These are phyloP conservation scores for Musca vetustissima DNA, from an alignment of 1,140 invertebrate genomes.

Conservation along the genomic window DNA sequence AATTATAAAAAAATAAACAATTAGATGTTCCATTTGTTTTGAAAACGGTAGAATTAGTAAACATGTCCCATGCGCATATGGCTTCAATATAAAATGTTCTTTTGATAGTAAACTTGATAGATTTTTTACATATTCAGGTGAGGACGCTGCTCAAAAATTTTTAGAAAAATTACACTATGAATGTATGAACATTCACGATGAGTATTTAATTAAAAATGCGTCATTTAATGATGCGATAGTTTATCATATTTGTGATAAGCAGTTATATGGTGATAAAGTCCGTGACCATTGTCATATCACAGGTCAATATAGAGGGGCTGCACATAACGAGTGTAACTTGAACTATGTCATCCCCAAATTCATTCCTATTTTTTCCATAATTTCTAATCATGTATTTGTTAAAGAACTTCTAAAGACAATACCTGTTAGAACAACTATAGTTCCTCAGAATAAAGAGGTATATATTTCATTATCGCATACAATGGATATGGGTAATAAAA, in stretches of 20 bases:
- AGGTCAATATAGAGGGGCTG: background rate
- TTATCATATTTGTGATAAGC: no score
- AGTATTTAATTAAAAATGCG: no score
- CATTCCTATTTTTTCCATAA: background rate
- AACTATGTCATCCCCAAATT: no score
- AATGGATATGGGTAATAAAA: no score
- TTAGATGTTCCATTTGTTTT: constrained; percentile 44
- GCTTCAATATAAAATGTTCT: background rate
- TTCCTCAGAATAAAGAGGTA: background rate
- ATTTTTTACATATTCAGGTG: background rate
- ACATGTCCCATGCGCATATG: background rate
- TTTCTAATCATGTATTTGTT: background rate
- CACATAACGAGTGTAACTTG: background rate
- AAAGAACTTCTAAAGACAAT: no score
- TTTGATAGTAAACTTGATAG: background rate
- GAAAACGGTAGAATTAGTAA: constrained; percentile 33
- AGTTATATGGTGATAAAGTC: no score
- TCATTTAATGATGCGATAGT: no score
- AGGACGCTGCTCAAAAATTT: background rate
- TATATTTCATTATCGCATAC: no score
- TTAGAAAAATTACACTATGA: no score
- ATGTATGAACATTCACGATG: no score
- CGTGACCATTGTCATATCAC: background rate
- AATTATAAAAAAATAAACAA: constrained; percentile 37
- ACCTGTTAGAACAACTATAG: no score